phyloP scores from a whole-genome alignment of 2,113 vertebrate species.

The Sinocyclocheilus anshuiensis region DNA sequence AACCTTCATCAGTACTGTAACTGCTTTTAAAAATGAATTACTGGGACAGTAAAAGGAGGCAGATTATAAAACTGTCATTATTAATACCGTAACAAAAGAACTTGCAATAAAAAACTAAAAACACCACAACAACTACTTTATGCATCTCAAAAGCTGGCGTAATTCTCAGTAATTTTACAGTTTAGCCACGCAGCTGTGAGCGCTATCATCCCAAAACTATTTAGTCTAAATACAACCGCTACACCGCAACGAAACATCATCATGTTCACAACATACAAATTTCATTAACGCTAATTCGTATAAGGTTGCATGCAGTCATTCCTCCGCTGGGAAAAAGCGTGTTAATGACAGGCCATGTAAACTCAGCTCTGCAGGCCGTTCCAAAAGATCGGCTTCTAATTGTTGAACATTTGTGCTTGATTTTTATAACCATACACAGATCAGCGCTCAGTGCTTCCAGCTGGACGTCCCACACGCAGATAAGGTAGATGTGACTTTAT shows the following conservation, averaged over 20 bases:
- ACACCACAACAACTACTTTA: background rate
- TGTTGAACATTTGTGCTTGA: constrained; percentile 7
- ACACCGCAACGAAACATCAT: background rate
- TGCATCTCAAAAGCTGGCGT: background rate
- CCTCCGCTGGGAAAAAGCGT: background rate
- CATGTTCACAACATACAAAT: constrained; percentile 5
- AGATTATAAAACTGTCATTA: background rate
- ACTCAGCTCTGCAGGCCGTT: background rate
- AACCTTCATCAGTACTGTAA: background rate
- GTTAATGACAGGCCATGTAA: background rate
- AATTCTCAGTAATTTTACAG: background rate
- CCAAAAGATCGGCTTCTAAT: constrained; percentile 3
- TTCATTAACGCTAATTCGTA: constrained; percentile 7
- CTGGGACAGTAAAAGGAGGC: background rate
- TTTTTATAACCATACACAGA: constrained; percentile 13
- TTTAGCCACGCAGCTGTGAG: background rate
- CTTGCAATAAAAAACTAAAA: background rate
- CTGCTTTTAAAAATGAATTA: background rate
- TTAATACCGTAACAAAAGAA: background rate
- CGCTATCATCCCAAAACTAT: constrained; percentile 7
- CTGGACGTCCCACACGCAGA: background rate
- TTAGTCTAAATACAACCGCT: background rate
- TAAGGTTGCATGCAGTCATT: constrained; percentile 8
- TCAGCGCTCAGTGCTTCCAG: background rate
- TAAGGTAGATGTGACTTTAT: constrained; percentile 15